Evolutionary conservation across 2,797 vertebrate species (phyloP).

Genomic region (Phalloptychus januarius): DNA sequence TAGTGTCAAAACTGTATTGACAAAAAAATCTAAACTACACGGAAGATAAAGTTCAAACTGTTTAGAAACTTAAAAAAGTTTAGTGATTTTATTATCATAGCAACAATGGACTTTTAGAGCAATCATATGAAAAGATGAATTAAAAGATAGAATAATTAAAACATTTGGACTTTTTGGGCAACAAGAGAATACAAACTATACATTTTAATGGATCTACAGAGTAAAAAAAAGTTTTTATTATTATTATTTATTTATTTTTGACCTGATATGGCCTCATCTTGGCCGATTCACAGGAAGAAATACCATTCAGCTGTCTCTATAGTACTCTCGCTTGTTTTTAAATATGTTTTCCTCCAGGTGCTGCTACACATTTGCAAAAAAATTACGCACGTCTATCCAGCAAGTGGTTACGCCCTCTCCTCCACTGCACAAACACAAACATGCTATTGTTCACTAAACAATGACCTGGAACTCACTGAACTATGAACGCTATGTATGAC

Average conservation of each 20-base stretch:
- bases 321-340: neutral
- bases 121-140: neutral
- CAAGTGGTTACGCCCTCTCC: slow-evolving; percentile 9
- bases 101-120: neutral
- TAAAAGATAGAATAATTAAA: no score
- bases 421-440: slow-evolving; percentile 17
- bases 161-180: neutral
- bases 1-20: neutral
- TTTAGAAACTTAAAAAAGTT: neutral
- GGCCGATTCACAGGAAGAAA: neutral
- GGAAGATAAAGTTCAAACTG: neutral
- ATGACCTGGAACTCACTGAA: slow-evolving; percentile 64
- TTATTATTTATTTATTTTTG: neutral
- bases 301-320: neutral
- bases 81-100: neutral
- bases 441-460: slow-evolving; percentile 59
- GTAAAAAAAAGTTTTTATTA: neutral
- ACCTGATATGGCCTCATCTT: neutral
- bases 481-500: slow-evolving; percentile 27
- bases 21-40: neutral
- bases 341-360: neutral
- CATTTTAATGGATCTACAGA: neutral
- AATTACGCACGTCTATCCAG: neutral
- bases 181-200: neutral
- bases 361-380: neutral